These are phyloP conservation scores for Drosophila fulvimacula DNA, from an alignment of 2,888 invertebrate species.

Conservation along the genomic window DNA sequence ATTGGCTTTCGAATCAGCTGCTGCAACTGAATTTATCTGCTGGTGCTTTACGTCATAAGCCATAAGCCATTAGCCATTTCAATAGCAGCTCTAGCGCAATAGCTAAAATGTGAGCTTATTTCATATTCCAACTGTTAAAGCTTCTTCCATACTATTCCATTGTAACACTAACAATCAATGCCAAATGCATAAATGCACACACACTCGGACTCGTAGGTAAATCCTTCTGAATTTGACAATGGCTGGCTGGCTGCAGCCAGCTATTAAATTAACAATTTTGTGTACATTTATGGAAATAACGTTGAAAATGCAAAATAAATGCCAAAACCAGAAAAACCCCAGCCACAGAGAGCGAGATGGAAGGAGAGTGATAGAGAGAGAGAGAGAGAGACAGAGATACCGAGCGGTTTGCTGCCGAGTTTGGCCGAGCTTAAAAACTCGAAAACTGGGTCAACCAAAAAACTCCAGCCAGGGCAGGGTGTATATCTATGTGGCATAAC, in stretches of 20 bases:
- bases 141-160: background rate
- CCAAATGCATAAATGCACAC: background rate
- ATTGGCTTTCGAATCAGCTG: too few species aligned
- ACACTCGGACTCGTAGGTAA: background rate
- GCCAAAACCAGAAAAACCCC: conserved; percentile 24
- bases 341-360: background rate
- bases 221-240: background rate
- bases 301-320: conserved; percentile 26
- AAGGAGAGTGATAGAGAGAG: too few species aligned
- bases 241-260: conserved; percentile 8
- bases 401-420: background rate
- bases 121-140: background rate
- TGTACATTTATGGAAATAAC: conserved; percentile 31
- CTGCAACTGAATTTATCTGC: background rate
- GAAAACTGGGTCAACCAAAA: conserved; percentile 38
- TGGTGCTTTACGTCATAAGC: background rate
- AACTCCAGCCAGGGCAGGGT: conserved; percentile 6
- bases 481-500: background rate
- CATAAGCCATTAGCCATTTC: too few species aligned
- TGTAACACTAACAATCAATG: conserved; percentile 6
- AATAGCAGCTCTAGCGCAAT: background rate
- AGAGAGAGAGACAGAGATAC: too few species aligned
- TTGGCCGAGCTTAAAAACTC: conserved; percentile 1
- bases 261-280: conserved; percentile 39
- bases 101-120: background rate